Base-by-base conservation (phyloP, 2,888 invertebrate species). In the Xanthorhoe spadicearia region DNA sequence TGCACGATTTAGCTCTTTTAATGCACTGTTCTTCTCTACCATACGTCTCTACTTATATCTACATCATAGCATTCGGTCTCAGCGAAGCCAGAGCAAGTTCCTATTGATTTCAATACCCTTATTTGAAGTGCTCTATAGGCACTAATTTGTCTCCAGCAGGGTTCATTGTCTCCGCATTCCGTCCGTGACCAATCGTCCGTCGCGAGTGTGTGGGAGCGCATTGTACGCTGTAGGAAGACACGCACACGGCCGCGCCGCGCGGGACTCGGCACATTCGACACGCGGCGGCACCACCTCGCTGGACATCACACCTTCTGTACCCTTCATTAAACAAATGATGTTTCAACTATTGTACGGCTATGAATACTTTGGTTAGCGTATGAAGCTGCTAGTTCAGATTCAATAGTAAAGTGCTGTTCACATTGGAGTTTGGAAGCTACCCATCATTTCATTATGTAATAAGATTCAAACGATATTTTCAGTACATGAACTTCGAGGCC, bases 231-330 rank as follows among this genome's bases (percentile, higher is more conserved):
- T 15, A 32, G 8, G 50, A 15, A 51, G 38, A 38, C 57, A 63
- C 57, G 57, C 63, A 62, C 43, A 56, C 19, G n/a, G n/a, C n/a
- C n/a, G n/a, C n/a, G n/a, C n/a, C n/a, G n/a, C 43, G 13, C 48
- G 17, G 54, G 32, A 32, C 32, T 55, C 56, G 62, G 32, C 62
- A 63, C 67, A 65, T 59, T 64, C 48, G 58, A 52, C 68, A 61
- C 61, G n/a, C n/a, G 59, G 55, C 57, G 60, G 71, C 64, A 71
- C 71, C 72, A 63, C 74, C 23, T 56, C 61, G 28, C 65, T 32
- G 67, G 74, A 75, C 76, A 72, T 73, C 74, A 52, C 61, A 64
- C 64, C 67, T 73, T 53, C 71, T 64, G 66, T 64, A 23, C 19
- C 38, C 54, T 32, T 52, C 48, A 15, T 51, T 58, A 55, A 43